phyloP scores from a whole-genome alignment of 2,797 vertebrate species.

The Anolis apletophallus region DNA sequence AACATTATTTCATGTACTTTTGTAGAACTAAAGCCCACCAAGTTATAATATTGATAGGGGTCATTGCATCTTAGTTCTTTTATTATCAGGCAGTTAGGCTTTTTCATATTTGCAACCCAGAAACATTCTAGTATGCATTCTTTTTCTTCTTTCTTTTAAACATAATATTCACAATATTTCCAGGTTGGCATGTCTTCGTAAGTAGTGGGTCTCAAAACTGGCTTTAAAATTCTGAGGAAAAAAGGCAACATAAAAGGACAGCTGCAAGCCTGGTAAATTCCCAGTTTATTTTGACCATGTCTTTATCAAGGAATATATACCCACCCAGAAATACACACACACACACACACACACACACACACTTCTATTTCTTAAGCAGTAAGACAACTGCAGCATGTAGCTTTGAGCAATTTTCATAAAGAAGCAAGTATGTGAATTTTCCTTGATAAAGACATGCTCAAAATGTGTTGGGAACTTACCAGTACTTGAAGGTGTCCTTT shows the following conservation, averaged over 20 bases:
- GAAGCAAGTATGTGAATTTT: neutral
- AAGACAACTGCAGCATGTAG: neutral
- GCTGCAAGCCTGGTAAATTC: neutral
- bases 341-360: too few species aligned
- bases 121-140: neutral
- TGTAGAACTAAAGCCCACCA: neutral
- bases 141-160: neutral
- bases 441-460: neutral
- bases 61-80: neutral
- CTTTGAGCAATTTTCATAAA: conserved; percentile 4
- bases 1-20: neutral
- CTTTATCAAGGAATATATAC: conserved; percentile 8
- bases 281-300: conserved; percentile 11
- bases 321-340: too few species aligned
- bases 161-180: neutral
- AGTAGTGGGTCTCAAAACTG: neutral
- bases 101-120: neutral
- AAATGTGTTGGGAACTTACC: conserved; percentile 3
- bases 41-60: neutral
- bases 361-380: neutral
- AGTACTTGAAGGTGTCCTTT: conserved; percentile 1
- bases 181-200: neutral
- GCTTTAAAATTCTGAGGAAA: neutral
- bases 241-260: conserved; percentile 18
- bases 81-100: neutral